Percentiles rank a stretch among this genome's conserved stretches.
phyloP scores from a whole-genome alignment of 2,113 vertebrate genomes.

The Ondatra zibethicus region DNA sequence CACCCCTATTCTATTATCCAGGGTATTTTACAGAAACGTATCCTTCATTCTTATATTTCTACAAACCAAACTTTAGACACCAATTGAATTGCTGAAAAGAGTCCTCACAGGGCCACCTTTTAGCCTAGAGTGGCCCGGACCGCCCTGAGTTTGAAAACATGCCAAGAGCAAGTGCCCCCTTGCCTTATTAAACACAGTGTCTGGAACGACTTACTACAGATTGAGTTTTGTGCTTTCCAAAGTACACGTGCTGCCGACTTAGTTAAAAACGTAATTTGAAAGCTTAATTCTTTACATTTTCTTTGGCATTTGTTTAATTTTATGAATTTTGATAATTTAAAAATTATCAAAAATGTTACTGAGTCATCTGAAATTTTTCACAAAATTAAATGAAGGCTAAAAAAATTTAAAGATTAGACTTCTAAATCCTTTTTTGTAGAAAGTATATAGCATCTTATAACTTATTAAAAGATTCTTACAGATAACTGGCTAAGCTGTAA shows the following conservation, averaged over 20 bases:
- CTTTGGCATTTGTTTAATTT: neutral
- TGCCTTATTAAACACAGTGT: slow-evolving; percentile 10
- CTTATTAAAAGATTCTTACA: neutral
- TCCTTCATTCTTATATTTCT: slow-evolving; percentile 12
- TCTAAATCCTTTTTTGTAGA: neutral
- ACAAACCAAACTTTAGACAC: slow-evolving; percentile 25
- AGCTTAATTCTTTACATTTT: slow-evolving; percentile 35
- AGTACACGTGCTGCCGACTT: neutral
- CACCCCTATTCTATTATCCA: neutral
- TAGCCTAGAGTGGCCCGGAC: neutral
- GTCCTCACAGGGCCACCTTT: neutral
- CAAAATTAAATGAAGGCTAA: neutral
- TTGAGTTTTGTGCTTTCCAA: slow-evolving; percentile 32
- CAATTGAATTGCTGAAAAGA: neutral
- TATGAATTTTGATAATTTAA: slow-evolving; percentile 39
- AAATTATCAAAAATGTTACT: neutral
- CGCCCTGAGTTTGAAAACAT: neutral
- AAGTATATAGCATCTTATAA: neutral
- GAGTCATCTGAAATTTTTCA: neutral
- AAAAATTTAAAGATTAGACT: neutral
- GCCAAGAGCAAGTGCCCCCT: neutral
- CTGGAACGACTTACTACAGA: neutral
- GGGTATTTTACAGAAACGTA: slow-evolving; percentile 33
- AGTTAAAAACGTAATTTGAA: neutral
- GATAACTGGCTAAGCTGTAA: neutral